These are phyloP conservation scores for Caenorhabditis latens DNA, from an alignment of 1,140 invertebrate species.

Conservation along the genomic window DNA sequence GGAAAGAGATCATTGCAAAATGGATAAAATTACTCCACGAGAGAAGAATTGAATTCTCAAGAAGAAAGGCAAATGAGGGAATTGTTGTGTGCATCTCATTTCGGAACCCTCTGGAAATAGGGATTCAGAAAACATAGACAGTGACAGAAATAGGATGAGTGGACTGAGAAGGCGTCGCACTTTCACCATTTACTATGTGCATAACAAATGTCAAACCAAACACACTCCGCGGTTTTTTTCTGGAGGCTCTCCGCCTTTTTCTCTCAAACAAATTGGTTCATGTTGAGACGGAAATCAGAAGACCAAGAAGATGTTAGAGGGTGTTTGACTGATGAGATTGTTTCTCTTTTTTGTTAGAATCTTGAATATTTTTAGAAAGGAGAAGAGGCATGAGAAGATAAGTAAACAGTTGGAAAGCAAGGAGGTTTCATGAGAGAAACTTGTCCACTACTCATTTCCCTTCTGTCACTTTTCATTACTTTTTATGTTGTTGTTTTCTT, in stretches of 20 bases:
- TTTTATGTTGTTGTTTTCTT: too few relatives aligned
- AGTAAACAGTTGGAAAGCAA: too few relatives aligned
- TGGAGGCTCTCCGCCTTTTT: background rate
- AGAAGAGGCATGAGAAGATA: too few relatives aligned
- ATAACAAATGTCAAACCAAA: conserved; percentile 10
- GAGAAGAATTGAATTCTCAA: background rate
- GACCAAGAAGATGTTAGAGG: background rate
- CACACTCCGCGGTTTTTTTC: background rate
- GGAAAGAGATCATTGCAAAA: too few relatives aligned
- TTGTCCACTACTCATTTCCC: too few relatives aligned
- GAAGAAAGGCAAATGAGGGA: background rate
- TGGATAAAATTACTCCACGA: background rate
- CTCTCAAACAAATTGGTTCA: background rate
- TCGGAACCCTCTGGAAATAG: background rate
- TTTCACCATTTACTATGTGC: conserved; percentile 12
- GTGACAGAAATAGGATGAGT: background rate
- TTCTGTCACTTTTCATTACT: too few relatives aligned
- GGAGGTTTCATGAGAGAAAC: too few relatives aligned
- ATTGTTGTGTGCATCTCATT: background rate
- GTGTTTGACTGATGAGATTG: background rate
- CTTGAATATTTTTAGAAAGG: background rate
- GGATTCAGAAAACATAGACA: background rate
- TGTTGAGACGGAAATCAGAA: conserved; percentile 1
- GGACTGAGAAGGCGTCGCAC: background rate
- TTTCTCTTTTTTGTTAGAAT: background rate